These are phyloP conservation scores for Lutraria rhynchaena DNA, from an alignment of 1,140 invertebrate species.

Conservation along the genomic window DNA sequence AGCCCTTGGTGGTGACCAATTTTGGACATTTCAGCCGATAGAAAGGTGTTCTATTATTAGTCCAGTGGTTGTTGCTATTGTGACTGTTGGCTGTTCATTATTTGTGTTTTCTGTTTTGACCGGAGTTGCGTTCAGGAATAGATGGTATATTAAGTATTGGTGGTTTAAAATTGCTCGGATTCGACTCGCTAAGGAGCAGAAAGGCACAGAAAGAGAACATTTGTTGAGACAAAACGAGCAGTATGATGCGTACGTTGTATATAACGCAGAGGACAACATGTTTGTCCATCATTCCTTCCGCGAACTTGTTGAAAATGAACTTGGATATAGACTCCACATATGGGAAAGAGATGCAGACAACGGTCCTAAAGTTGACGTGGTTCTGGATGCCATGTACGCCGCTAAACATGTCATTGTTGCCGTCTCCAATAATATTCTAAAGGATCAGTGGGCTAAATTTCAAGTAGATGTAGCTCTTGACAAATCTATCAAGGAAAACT, in stretches of 20 bases:
- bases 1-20: background rate
- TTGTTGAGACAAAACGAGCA: background rate
- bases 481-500: background rate
- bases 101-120: background rate
- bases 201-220: background rate
- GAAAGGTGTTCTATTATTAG: background rate
- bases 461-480: slow-evolving; percentile 38
- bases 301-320: slow-evolving; percentile 7
- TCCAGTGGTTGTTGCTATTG: background rate
- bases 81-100: slow-evolving; percentile 4
- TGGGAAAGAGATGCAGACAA: slow-evolving; percentile 19
- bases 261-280: background rate
- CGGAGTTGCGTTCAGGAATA: slow-evolving; percentile 10
- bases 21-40: background rate
- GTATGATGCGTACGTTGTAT: slow-evolving; percentile 36
- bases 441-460: slow-evolving; percentile 29
- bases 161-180: background rate
- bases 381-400: slow-evolving; percentile 26
- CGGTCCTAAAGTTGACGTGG: slow-evolving; percentile 24
- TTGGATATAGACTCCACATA: slow-evolving; percentile 14
- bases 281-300: slow-evolving; percentile 33
- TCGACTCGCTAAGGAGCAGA: background rate
- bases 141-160: slow-evolving; percentile 39
- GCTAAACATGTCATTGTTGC: slow-evolving; percentile 12
- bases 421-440: slow-evolving; percentile 32